Percentiles rank a stretch among this genome's conserved stretches.
Evolutionary conservation across 2,888 invertebrate species (phyloP).

Genomic region (Pheosia gnoma): DNA sequence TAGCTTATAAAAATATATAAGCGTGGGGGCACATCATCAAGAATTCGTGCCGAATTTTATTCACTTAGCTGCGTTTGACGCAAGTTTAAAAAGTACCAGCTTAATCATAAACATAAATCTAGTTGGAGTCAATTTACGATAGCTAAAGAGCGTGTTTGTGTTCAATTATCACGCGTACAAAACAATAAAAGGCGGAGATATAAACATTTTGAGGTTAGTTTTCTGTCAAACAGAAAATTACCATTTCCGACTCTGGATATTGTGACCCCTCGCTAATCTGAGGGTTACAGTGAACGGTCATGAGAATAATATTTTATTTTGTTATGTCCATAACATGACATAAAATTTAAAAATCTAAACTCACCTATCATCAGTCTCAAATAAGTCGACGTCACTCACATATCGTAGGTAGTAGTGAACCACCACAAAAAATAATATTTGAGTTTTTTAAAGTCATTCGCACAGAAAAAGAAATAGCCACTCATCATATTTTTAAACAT

Average conservation of each 20-base stretch:
- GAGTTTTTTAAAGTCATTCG: constrained; percentile 28
- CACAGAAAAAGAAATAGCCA: constrained; percentile 37
- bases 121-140: constrained; percentile 6
- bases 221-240: constrained; percentile 17
- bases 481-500: constrained; percentile 37
- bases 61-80: constrained; percentile 37
- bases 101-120: neutral
- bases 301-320: constrained; percentile 40
- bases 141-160: constrained; percentile 11
- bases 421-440: constrained; percentile 31
- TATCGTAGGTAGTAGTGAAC: constrained; percentile 35
- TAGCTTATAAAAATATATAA: constrained; percentile 65
- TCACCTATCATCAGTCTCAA: constrained; percentile 77
- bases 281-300: constrained; percentile 28
- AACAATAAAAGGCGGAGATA: constrained; percentile 4
- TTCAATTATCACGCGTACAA: neutral
- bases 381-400: constrained; percentile 47
- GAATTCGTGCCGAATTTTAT: constrained; percentile 10
- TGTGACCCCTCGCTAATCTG: constrained; percentile 41
- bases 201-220: constrained; percentile 5
- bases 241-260: constrained; percentile 9
- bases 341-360: constrained; percentile 59
- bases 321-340: constrained; percentile 46
- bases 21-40: constrained; percentile 49
- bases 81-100: constrained; percentile 11